These are phyloP conservation scores for Acinonyx jubatus DNA, from an alignment of 2,113 vertebrate genomes.

Conservation along the genomic window DNA sequence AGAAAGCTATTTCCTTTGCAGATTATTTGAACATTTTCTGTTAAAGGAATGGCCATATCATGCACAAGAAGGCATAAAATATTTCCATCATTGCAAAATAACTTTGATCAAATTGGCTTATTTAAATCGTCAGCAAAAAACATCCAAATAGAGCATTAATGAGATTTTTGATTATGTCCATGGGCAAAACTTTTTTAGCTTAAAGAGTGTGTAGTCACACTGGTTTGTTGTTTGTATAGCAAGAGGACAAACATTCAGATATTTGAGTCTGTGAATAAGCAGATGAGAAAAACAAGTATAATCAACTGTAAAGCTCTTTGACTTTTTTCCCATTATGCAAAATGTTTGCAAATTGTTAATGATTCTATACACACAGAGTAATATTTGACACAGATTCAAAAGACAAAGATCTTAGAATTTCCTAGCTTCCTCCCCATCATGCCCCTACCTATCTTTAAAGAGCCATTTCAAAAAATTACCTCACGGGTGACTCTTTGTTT, in stretches of 20 bases:
- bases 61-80: background rate
- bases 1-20: background rate
- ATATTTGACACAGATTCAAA: background rate
- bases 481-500: background rate
- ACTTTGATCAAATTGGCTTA: background rate
- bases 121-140: background rate
- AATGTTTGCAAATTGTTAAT: background rate
- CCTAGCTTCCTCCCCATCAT: background rate
- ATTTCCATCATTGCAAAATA: background rate
- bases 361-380: background rate
- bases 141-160: background rate
- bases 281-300: background rate
- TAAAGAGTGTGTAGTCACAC: background rate
- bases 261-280: background rate
- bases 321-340: background rate
- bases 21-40: background rate
- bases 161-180: background rate
- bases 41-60: background rate
- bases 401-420: background rate
- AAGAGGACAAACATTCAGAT: background rate
- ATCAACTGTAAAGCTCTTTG: background rate
- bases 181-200: background rate
- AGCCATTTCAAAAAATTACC: conserved; percentile 6
- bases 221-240: background rate
- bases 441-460: background rate